Conservation (phyloP, 2,888 invertebrate species). For the Epicampocera succincta region DNA sequence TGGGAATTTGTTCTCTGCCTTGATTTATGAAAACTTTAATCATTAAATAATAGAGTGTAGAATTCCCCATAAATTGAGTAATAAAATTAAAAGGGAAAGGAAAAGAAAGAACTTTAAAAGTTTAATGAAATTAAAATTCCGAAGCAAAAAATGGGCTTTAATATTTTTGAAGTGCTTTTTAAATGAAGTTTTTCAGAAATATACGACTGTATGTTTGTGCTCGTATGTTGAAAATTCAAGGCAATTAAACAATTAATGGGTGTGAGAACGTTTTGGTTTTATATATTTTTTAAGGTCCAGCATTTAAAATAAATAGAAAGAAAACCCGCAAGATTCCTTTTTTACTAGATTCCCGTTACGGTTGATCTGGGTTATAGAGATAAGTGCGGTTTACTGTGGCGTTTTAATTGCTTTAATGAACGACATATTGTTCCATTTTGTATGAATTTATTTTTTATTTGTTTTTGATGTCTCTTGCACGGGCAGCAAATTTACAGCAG, state of each 20-base stretch:
- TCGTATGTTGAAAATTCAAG: slow-evolving; percentile 8
- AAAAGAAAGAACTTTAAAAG: slow-evolving; percentile 21
- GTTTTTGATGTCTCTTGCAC: slow-evolving; percentile 19
- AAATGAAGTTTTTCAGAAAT: not conserved
- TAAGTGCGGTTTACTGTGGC: slow-evolving; percentile 23
- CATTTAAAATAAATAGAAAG: not conserved
- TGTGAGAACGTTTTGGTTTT: slow-evolving; percentile 56
- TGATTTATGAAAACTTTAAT: slow-evolving; percentile 57
- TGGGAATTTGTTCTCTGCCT: slow-evolving; percentile 26
- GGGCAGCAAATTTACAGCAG: slow-evolving; percentile 8
- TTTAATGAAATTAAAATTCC: slow-evolving; percentile 25
- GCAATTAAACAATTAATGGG: slow-evolving; percentile 59
- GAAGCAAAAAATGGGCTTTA: not conserved
- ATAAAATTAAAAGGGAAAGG: slow-evolving; percentile 46
- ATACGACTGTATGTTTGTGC: too few species aligned
- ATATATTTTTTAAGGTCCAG: slow-evolving; percentile 13
- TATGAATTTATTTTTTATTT: not conserved
- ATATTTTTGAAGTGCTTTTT: not conserved
- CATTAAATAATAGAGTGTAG: slow-evolving; percentile 44
- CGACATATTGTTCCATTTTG: slow-evolving; percentile 29
- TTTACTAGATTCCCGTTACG: not conserved
- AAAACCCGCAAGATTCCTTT: not conserved
- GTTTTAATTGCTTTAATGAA: slow-evolving; percentile 57
- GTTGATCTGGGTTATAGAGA: slow-evolving; percentile 57
- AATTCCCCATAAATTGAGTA: slow-evolving; percentile 60